A percentile compares a stretch with the other conserved stretches of the same genome.
phyloP scores from a whole-genome alignment of 2,797 vertebrate genomes.

The Serranus cabrilla region DNA sequence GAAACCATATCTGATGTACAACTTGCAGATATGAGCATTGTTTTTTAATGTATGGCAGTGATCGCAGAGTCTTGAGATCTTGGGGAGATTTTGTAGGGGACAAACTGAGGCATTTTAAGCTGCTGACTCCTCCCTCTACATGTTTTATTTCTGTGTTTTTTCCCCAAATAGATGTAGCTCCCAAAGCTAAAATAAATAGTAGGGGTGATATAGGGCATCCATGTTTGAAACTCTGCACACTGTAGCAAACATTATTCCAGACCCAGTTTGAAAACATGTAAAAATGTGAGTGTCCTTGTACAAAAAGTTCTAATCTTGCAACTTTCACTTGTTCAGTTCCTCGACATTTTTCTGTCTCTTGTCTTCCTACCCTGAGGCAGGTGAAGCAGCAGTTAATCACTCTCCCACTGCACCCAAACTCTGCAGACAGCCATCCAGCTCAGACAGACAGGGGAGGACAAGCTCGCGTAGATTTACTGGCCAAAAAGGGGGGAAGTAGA shows the following conservation, averaged over 20 bases:
- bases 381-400: constrained; percentile 62
- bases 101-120: too few relatives aligned
- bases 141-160: too few relatives aligned
- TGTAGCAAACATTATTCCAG: constrained; percentile 15
- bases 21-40: too few relatives aligned
- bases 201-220: too few relatives aligned
- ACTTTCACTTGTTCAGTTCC: constrained; percentile 7
- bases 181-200: too few relatives aligned
- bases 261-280: constrained; percentile 8
- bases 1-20: too few relatives aligned
- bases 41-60: too few relatives aligned
- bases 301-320: constrained; percentile 16
- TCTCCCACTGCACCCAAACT: constrained; percentile 27
- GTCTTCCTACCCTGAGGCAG: constrained; percentile 41
- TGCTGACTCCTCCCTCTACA: too few relatives aligned
- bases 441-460: constrained; percentile 55
- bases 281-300: neutral
- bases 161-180: too few relatives aligned
- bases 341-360: constrained; percentile 28
- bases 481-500: constrained; percentile 43
- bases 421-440: constrained; percentile 41
- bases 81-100: too few relatives aligned
- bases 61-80: too few relatives aligned
- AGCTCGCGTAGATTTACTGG: constrained; percentile 49
- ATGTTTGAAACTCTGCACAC: neutral